Conservation (phyloP, 2,113 vertebrate genomes). For the Machaerirhynchus nigripectus region DNA sequence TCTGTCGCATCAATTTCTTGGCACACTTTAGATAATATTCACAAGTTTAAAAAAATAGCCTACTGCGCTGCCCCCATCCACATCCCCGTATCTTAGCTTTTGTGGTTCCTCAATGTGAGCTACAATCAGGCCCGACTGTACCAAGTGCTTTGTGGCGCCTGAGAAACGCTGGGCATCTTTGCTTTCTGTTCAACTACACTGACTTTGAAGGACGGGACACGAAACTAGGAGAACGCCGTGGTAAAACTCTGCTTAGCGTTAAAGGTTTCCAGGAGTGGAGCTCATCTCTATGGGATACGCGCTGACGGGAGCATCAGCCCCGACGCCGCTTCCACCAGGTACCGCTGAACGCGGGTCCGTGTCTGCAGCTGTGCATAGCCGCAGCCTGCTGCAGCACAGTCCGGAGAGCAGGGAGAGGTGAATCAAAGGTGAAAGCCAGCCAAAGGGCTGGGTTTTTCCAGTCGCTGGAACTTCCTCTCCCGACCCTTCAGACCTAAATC, state of each 20-base stretch:
- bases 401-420: rapidly evolving
- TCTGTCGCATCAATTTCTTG: background rate
- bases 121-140: background rate
- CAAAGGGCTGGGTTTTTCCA: no score
- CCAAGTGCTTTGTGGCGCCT: rapidly evolving
- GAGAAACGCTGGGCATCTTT: background rate
- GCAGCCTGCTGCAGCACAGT: background rate
- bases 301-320: rapidly evolving
- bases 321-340: background rate
- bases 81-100: background rate
- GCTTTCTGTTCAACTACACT: background rate
- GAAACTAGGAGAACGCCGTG: background rate
- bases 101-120: background rate
- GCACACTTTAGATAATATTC: background rate
- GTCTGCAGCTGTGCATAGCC: rapidly evolving
- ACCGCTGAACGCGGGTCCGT: rapidly evolving
- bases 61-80: rapidly evolving
- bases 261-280: background rate
- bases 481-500: rapidly evolving
- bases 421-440: background rate
- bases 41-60: background rate
- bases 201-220: background rate
- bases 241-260: background rate
- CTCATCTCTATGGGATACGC: rapidly evolving
- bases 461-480: no score